These are phyloP conservation scores for Podarcis siculus DNA, from an alignment of 2,797 vertebrate species.

Conservation along the genomic window DNA sequence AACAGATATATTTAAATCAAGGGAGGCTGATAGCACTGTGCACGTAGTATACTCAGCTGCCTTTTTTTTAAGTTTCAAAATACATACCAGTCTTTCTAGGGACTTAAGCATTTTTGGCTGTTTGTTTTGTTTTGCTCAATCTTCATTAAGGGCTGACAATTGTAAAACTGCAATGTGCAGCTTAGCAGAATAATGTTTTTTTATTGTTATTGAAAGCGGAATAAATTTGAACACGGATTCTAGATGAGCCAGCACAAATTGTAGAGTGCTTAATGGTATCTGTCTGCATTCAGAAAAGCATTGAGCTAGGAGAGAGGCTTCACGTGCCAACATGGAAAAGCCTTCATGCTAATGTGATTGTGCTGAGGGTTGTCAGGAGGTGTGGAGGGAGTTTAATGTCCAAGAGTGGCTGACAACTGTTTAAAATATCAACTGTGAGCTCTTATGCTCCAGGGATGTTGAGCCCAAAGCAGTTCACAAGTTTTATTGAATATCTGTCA, in stretches of 20 bases:
- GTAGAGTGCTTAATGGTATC: background rate
- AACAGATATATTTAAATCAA: background rate
- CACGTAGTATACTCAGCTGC: background rate
- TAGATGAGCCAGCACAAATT: background rate
- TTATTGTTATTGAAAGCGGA: conserved; percentile 3
- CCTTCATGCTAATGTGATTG: background rate
- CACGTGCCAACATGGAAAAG: background rate
- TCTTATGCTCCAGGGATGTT: background rate
- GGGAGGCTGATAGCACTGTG: background rate
- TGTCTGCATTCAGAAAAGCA: conserved; percentile 9
- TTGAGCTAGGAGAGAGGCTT: background rate
- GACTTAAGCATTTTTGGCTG: background rate
- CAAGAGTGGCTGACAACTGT: background rate
- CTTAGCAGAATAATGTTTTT: conserved; percentile 1
- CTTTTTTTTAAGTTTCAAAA: background rate
- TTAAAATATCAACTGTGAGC: conserved; percentile 2
- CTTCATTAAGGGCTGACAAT: conserved; percentile 6
- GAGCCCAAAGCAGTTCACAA: background rate
- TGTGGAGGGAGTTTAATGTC: background rate
- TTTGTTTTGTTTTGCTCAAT: background rate
- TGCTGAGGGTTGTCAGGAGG: background rate
- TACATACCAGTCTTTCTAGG: background rate
- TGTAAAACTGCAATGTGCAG: background rate
- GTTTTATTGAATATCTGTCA: conserved; percentile 2
- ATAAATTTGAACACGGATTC: conserved; percentile 14